Evolutionary conservation across 2,888 invertebrate species (phyloP).

Genomic region (Parnassius orleans): DNA sequence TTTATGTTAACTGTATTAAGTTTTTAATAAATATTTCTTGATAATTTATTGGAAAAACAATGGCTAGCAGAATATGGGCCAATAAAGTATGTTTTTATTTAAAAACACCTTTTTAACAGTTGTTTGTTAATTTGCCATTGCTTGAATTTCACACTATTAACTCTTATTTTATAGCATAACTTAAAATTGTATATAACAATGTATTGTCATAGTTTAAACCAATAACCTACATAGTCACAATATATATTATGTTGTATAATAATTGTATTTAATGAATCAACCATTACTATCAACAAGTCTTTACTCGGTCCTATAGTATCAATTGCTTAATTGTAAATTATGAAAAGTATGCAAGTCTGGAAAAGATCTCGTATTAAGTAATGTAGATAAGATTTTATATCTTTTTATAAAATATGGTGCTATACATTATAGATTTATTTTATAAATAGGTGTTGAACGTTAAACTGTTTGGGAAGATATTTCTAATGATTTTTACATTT

Average conservation of each 20-base stretch:
- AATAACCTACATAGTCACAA: too few species aligned
- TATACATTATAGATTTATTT: slow-evolving; percentile 31
- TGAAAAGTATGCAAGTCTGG: slow-evolving; percentile 23
- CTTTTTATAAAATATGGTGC: slow-evolving; percentile 39
- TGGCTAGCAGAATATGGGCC: too few species aligned
- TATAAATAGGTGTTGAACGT: slow-evolving; percentile 29
- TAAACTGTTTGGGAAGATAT: slow-evolving; percentile 25
- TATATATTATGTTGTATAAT: neutral
- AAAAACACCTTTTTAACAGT: too few species aligned
- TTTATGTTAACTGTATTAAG: too few species aligned
- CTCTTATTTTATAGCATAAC: too few species aligned
- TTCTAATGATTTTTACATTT: slow-evolving; percentile 12
- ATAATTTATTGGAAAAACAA: too few species aligned
- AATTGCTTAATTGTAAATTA: slow-evolving; percentile 25
- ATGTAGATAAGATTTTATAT: slow-evolving; percentile 34
- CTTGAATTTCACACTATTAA: too few species aligned
- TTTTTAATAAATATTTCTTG: too few species aligned
- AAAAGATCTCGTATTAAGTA: slow-evolving; percentile 31
- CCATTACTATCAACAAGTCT: neutral
- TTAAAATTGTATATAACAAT: too few species aligned
- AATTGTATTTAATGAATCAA: neutral
- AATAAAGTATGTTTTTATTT: too few species aligned
- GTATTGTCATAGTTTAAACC: too few species aligned
- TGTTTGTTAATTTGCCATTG: too few species aligned
- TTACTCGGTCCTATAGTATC: neutral